Evolutionary conservation across 2,113 vertebrate genomes (phyloP), one percentile per base, ranked within the genome.

Genomic region (Peromyscus leucopus): DNA sequence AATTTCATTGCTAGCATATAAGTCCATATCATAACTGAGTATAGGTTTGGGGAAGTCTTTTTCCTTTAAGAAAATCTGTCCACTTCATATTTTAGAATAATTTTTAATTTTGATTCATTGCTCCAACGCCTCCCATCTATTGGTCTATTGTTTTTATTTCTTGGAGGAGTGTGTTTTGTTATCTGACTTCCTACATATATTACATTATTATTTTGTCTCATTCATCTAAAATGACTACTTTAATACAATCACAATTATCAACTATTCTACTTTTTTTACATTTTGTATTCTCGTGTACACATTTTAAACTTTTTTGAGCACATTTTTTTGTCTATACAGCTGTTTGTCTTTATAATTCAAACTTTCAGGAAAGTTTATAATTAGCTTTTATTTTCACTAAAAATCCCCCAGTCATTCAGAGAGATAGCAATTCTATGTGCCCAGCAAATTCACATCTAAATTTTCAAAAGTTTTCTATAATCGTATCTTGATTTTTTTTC

Each of bases 31-130:
- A 93, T 78, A 93, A 15, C 26, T 86, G 42, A 26, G 19, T 85
- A 72, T 72, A 65, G 24, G 39, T 69, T 91, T n/a, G 0, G 13
- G 10, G 36, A 61, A 61, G 46, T 90, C n/a, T 33, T 2, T 10
- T 75, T 89, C 61, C 48, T n/a, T 90, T 92, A 74, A 92, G 71
- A 65, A 67, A 19, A 39, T 78, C 42, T 78, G 46, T 48, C 61
- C 5, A 24, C 51, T 36, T 93, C 13, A 87, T 51, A 69, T 91
- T 90, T 95, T 89, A 76, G 24, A 63, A n/a, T 86, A 90, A 69
- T 87, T 92, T 75, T 87, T 93, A 74, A 90, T 88, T 94, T 90
- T 96, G 33, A 51, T 31, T 87, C 48, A 93, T 51, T 65, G 48
- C 5, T 93, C 11, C 33, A 21, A 5, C 61, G 13, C 0, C 13